Evolutionary conservation across 2,888 invertebrate genomes (phyloP).

Genomic region (Cremastinae sp.): DNA sequence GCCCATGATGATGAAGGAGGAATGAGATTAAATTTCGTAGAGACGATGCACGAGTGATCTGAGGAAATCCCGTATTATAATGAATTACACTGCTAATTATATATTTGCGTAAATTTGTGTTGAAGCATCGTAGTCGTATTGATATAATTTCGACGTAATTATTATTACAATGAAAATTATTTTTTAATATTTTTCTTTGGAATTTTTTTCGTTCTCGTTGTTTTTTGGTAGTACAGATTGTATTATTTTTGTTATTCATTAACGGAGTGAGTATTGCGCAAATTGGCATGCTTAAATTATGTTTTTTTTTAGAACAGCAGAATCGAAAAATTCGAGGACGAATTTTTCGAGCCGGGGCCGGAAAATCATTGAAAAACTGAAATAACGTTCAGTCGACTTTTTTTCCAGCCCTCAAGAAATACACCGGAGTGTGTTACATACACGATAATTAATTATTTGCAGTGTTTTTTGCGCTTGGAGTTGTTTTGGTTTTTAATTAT

Average conservation of each 20-base stretch:
- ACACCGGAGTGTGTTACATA: not conserved
- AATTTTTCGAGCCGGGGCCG: constrained; percentile 33
- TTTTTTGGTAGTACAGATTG: constrained; percentile 8
- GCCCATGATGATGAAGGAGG: not conserved
- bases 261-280: constrained; percentile 40
- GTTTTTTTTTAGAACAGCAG: constrained; percentile 38
- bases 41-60: constrained; percentile 53
- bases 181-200: constrained; percentile 13
- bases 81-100: constrained; percentile 38
- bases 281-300: constrained; percentile 51
- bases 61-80: constrained; percentile 30
- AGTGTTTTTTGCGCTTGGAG: constrained; percentile 28
- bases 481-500: constrained; percentile 5
- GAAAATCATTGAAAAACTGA: not conserved
- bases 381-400: not conserved
- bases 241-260: constrained; percentile 18
- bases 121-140: constrained; percentile 54
- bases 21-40: not conserved
- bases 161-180: constrained; percentile 28
- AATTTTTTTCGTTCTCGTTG: constrained; percentile 35
- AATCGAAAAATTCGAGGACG: constrained; percentile 25
- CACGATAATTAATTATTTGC: constrained; percentile 10
- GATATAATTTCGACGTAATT: constrained; percentile 48
- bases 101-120: constrained; percentile 52
- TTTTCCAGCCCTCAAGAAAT: constrained; percentile 24